Evolutionary conservation across 2,888 invertebrate genomes (phyloP).

Genomic region (Lepidonotus clava): DNA sequence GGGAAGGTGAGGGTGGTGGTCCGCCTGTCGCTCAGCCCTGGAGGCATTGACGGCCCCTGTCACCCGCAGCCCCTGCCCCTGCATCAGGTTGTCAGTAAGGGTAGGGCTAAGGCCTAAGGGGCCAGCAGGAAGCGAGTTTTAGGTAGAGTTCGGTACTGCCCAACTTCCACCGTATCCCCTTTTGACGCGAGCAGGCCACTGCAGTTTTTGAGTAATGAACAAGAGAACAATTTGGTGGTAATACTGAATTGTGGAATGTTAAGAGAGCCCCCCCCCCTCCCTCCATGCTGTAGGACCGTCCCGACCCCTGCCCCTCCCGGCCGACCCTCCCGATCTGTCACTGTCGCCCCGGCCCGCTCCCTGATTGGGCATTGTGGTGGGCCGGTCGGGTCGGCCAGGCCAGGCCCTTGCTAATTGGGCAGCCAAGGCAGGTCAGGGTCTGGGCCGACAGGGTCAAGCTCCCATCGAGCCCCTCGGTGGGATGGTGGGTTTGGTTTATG

Average conservation of each 20-base stretch:
- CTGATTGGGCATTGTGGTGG: not conserved
- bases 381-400: not conserved
- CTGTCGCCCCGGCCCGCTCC: not conserved
- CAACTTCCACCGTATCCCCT: no score
- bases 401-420: slow-evolving; percentile 21
- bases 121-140: no score
- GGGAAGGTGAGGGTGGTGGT: not conserved
- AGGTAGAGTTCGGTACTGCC: no score
- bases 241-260: not conserved
- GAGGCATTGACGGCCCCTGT: not conserved
- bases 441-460: slow-evolving; percentile 41
- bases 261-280: not conserved
- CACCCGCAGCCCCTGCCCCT: not conserved
- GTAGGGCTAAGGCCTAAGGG: no score
- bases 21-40: not conserved
- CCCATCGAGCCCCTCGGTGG: not conserved
- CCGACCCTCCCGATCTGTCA: not conserved
- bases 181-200: no score
- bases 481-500: not conserved
- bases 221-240: not conserved
- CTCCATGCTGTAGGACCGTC: no score
- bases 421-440: not conserved
- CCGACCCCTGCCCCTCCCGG: slow-evolving; percentile 6
- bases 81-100: slow-evolving; percentile 17
- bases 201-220: slow-evolving; percentile 16